A percentile compares a stretch with the other conserved stretches of the same genome.
phyloP scores from a whole-genome alignment of 1,140 invertebrate genomes.

The Lepidurus packardi region DNA sequence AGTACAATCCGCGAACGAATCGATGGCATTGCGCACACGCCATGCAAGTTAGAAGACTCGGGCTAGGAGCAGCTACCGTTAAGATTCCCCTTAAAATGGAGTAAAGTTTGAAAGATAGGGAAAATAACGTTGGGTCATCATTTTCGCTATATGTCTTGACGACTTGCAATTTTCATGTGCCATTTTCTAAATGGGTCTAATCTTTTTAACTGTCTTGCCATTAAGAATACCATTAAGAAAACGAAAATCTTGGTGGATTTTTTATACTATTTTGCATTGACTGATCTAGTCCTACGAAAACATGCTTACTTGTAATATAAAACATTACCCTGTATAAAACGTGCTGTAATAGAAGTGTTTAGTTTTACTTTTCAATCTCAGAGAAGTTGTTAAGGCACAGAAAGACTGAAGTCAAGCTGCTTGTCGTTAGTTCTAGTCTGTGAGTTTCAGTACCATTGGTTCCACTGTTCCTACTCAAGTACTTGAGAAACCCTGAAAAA shows the following conservation, averaged over 20 bases:
- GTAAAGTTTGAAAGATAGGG: neutral
- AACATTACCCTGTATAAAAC: too few relatives aligned
- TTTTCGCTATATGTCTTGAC: too few relatives aligned
- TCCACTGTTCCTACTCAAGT: neutral
- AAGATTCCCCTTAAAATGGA: conserved; percentile 39
- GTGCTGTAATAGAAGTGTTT: too few relatives aligned
- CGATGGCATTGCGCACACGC: conserved; percentile 45
- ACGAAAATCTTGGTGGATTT: too few relatives aligned
- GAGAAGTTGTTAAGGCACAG: neutral
- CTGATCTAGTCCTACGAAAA: too few relatives aligned
- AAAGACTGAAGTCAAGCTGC: neutral
- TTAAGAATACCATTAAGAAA: too few relatives aligned
- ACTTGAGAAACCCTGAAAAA: conserved; percentile 11
- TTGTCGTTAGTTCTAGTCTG: conserved; percentile 14
- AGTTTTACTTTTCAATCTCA: neutral
- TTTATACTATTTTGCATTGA: too few relatives aligned
- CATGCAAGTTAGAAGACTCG: conserved; percentile 43
- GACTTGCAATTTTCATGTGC: too few relatives aligned
- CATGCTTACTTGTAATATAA: too few relatives aligned
- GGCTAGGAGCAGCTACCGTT: conserved; percentile 40
- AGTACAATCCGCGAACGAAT: conserved; percentile 47
- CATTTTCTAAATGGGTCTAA: too few relatives aligned
- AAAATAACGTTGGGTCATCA: too few relatives aligned
- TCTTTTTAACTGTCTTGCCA: too few relatives aligned
- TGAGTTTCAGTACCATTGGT: neutral